Evolutionary conservation across 2,888 invertebrate species (phyloP), one percentile per base, ranked within the genome.

Genomic region (Acrobasis suavella): DNA sequence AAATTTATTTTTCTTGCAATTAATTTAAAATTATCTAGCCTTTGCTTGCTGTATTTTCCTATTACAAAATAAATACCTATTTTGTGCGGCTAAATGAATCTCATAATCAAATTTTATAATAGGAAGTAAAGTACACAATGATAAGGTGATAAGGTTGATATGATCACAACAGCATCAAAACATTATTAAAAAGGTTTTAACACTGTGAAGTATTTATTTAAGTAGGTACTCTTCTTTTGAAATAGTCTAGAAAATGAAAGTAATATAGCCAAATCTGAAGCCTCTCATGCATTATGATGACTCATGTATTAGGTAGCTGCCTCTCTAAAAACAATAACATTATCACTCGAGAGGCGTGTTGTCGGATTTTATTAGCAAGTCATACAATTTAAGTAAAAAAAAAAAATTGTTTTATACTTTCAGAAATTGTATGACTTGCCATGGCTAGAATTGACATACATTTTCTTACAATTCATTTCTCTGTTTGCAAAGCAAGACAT

Each of bases 201-300:
- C 46, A 46, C n/a, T n/a, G 46, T 6, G 14, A n/a, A 46, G 46
- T 46, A 6, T 2, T 32, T 32, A 14, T 16, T 50, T 52, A 38
- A 51, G 22, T 52, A 38, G 42, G 22, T 16, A n/a, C 65, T 63
- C 63, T 65, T 63, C 63, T 65, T 61, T 63, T 62, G 61, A 63
- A 62, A 65, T 64, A 63, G 62, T 67, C 64, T 63, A 64, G 60
- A 68, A 62, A 61, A 49, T 15, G 63, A 54, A 62, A 62, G 60
- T 67, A 50, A 60, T 63, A 63, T n/a, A 62, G 16, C 58, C 16
- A 46, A 14, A 14, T 50, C n/a, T 32, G n/a, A 50, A 52, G 22
- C 32, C 32, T 37, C 55, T 55, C 12, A 16, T 16, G 37, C 12
- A 32, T 52, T 55, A 10, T 22, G 22, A 22, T 15, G 39, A 55